Conservation (phyloP, 2,113 vertebrate genomes). For the Sceloporus tristichus region DNA sequence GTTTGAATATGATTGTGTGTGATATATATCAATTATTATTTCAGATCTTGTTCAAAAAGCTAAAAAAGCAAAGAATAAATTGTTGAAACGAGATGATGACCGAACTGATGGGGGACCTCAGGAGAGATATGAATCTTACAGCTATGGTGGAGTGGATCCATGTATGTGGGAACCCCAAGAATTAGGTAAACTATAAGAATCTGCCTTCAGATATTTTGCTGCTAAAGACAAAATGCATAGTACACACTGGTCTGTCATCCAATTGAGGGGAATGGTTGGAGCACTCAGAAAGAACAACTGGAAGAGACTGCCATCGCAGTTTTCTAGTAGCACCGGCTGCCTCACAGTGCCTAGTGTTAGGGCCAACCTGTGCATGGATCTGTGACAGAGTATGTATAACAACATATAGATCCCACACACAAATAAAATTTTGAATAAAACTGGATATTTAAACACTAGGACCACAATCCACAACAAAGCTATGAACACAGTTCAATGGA, state of each 20-base stretch:
- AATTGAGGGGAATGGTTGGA: too few species aligned
- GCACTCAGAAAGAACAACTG: too few species aligned
- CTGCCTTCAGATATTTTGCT: too few species aligned
- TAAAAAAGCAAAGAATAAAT: conserved; percentile 94
- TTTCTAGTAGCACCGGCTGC: too few species aligned
- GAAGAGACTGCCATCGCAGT: too few species aligned
- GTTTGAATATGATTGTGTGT: too few species aligned
- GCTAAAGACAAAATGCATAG: too few species aligned
- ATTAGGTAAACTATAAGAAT: conserved; percentile 83
- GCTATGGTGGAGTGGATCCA: conserved; percentile 94
- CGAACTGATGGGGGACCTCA: conserved; percentile 82
- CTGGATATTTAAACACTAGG: neutral
- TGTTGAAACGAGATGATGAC: conserved; percentile 91
- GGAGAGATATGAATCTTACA: conserved; percentile 90
- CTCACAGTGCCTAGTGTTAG: too few species aligned
- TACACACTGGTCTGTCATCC: too few species aligned
- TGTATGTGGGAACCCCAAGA: conserved; percentile 99
- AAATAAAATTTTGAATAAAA: neutral
- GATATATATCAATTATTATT: conserved; percentile 28
- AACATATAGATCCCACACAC: neutral
- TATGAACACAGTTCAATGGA: neutral
- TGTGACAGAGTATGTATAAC: neutral
- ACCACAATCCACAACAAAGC: neutral
- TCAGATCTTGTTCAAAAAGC: conserved; percentile 93
- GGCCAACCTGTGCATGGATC: too few species aligned